phyloP scores from a whole-genome alignment of 2,888 invertebrate genomes.

The Sympetrum striolatum region DNA sequence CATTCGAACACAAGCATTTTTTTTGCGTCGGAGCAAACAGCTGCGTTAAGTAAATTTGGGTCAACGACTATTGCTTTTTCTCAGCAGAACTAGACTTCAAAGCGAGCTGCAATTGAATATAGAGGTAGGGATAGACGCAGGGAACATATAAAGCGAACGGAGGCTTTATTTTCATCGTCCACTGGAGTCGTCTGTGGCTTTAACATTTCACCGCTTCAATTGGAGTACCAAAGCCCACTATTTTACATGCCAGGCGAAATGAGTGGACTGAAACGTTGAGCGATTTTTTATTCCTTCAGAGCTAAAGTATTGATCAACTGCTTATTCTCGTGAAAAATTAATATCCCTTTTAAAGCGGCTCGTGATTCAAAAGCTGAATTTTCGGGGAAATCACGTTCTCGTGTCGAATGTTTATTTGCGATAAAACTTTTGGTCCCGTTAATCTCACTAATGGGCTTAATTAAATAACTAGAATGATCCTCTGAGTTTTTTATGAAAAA shows the following conservation, averaged over 20 bases:
- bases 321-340: too few species aligned
- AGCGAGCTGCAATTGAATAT: not conserved
- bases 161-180: not conserved
- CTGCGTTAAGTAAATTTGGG: not conserved
- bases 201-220: not conserved
- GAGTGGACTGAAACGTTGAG: not conserved
- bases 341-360: too few species aligned
- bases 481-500: too few species aligned
- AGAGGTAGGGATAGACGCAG: not conserved
- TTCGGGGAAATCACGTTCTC: too few species aligned
- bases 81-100: not conserved
- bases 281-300: not conserved
- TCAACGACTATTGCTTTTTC: not conserved
- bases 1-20: not conserved
- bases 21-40: not conserved
- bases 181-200: not conserved
- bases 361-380: too few species aligned
- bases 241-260: not conserved
- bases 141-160: not conserved
- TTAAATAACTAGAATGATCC: too few species aligned
- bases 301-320: too few species aligned
- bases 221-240: not conserved
- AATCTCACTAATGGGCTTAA: too few species aligned
- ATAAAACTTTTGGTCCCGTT: too few species aligned
- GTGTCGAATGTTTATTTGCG: too few species aligned